phyloP scores from a whole-genome alignment of 2,113 vertebrate genomes.

The Onychorhynchus coronatus region DNA sequence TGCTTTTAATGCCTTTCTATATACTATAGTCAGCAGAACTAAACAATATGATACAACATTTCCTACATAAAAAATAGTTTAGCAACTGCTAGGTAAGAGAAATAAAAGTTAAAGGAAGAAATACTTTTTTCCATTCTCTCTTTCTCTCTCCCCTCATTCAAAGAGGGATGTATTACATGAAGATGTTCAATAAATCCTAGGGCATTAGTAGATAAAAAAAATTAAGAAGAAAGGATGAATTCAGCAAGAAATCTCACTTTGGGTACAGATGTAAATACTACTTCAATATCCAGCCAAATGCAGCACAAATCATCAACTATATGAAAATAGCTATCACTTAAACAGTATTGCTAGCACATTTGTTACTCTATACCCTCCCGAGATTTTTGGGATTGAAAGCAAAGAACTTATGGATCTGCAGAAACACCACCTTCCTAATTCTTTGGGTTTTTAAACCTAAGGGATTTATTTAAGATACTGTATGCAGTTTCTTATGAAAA shows the following conservation, averaged over 20 bases:
- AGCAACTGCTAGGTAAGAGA: slow-evolving; percentile 10
- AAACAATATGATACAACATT: background rate
- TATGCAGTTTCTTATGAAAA: background rate
- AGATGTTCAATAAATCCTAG: background rate
- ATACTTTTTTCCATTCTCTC: background rate
- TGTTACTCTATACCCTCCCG: background rate
- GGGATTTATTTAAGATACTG: background rate
- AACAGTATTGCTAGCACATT: background rate
- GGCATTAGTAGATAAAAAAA: background rate
- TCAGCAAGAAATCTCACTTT: background rate
- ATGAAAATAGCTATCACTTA: background rate
- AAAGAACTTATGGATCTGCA: background rate
- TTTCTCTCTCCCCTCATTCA: background rate
- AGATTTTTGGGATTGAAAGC: background rate
- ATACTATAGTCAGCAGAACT: slow-evolving; percentile 10
- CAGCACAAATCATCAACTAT: background rate
- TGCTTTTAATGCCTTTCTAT: slow-evolving; percentile 20
- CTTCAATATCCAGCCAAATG: background rate
- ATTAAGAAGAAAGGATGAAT: background rate
- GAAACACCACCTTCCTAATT: background rate
- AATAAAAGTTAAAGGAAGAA: background rate
- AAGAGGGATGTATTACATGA: background rate
- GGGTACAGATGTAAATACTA: background rate
- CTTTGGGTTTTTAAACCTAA: background rate
- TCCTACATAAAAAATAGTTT: background rate